A percentile compares a stretch with the other conserved stretches of the same genome.
Conservation (phyloP, 2,113 vertebrate species). For the Tiliqua scincoides region DNA sequence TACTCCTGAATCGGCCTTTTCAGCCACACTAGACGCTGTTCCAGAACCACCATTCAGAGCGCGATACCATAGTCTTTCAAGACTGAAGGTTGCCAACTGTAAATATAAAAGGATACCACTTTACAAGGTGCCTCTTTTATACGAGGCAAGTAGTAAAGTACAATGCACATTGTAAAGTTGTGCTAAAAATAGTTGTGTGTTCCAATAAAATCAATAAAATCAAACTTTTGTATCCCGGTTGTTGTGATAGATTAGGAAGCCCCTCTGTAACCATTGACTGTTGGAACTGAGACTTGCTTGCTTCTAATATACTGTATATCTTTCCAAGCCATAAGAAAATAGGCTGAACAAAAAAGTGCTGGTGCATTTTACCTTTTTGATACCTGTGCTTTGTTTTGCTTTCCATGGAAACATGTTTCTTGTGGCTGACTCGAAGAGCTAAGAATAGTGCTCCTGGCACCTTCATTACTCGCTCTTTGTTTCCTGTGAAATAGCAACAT, state of each 20-base stretch:
- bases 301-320: not conserved
- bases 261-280: not conserved
- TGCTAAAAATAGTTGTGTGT: not conserved
- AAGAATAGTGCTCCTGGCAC: not conserved
- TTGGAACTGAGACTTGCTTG: not conserved
- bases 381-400: not conserved
- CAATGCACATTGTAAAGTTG: not conserved
- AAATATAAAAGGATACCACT: too few species aligned
- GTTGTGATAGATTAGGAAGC: not conserved
- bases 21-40: too few species aligned
- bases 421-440: not conserved
- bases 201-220: too few species aligned
- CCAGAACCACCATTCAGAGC: too few species aligned
- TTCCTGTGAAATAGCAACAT: not conserved
- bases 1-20: too few species aligned
- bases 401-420: slow-evolving; percentile 9
- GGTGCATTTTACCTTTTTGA: not conserved
- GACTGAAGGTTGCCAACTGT: too few species aligned
- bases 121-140: too few species aligned
- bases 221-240: not conserved
- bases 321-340: not conserved
- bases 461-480: slow-evolving; percentile 4
- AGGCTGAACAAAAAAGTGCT: not conserved
- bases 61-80: too few species aligned
- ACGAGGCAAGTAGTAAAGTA: too few species aligned